phyloP scores from a whole-genome alignment of 1,140 invertebrate species.

The Drosophila gunungcola region DNA sequence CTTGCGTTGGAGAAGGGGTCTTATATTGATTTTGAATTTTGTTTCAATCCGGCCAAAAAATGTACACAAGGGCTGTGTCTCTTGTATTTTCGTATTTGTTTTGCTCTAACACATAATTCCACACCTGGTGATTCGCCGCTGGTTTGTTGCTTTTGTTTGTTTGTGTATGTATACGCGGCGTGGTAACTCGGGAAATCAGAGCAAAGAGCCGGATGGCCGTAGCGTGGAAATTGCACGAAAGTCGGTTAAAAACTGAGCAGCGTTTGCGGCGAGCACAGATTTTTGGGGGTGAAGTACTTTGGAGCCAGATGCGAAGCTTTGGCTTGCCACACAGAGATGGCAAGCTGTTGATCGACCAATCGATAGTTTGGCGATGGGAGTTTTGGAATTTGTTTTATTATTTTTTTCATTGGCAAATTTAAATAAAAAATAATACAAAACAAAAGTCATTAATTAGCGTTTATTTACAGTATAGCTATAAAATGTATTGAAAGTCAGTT shows the following conservation, averaged over 20 bases:
- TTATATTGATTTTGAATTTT: conserved; percentile 35
- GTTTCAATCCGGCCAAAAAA: not conserved
- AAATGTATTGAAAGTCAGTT: too few relatives aligned
- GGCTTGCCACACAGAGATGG: conserved; percentile 57
- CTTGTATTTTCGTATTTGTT: conserved; percentile 18
- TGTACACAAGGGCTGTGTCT: not conserved
- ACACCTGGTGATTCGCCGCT: conserved; percentile 9
- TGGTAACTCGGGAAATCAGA: conserved; percentile 13
- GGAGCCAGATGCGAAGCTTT: conserved; percentile 45
- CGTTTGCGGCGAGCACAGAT: conserved; percentile 34
- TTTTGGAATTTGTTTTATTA: not conserved
- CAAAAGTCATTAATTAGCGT: too few relatives aligned
- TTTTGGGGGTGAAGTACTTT: conserved; percentile 33
- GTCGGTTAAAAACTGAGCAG: conserved; percentile 43
- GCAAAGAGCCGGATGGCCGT: conserved; percentile 22
- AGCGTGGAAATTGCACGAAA: conserved; percentile 43
- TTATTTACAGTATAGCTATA: too few relatives aligned
- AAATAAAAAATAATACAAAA: too few relatives aligned
- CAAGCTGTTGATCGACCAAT: conserved; percentile 8
- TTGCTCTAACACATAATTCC: conserved; percentile 19
- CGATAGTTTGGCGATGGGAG: conserved; percentile 7
- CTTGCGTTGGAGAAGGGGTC: not conserved
- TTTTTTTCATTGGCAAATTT: not conserved
- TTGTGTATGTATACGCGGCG: conserved; percentile 45
- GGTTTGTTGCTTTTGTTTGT: conserved; percentile 9